Evolutionary conservation across 2,888 invertebrate genomes (phyloP).

Genomic region (Melieria omissa): DNA sequence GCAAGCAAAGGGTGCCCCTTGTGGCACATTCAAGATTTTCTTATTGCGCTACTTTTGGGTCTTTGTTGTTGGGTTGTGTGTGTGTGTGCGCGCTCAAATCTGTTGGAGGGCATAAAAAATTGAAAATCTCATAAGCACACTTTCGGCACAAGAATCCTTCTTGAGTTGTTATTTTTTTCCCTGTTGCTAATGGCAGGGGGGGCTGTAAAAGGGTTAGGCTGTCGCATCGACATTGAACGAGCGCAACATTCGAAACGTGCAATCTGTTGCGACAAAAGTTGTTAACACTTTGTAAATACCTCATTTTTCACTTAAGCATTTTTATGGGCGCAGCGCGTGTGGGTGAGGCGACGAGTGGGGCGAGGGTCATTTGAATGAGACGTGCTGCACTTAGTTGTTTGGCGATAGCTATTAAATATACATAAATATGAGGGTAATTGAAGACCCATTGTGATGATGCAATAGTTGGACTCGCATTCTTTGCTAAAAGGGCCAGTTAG

Average conservation of each 20-base stretch:
- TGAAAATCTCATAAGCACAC: slow-evolving; percentile 62
- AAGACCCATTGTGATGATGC: too few relatives aligned
- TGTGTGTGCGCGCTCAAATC: slow-evolving; percentile 6
- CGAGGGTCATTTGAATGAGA: too few relatives aligned
- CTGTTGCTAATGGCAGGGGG: neutral
- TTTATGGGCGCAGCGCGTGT: neutral
- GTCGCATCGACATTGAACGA: neutral
- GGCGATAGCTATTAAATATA: too few relatives aligned
- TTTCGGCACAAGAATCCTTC: slow-evolving; percentile 50
- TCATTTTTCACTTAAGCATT: slow-evolving; percentile 60
- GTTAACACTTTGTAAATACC: slow-evolving; percentile 64
- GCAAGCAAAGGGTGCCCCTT: slow-evolving; percentile 4
- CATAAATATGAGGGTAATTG: too few relatives aligned
- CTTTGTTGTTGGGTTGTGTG: slow-evolving; percentile 1
- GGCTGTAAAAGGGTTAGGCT: neutral
- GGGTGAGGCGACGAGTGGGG: too few relatives aligned
- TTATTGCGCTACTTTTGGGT: slow-evolving; percentile 9
- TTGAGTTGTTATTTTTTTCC: too few relatives aligned
- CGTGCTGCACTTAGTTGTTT: too few relatives aligned
- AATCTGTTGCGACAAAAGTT: slow-evolving; percentile 52
- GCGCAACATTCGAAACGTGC: slow-evolving; percentile 23
- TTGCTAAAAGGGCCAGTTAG: too few relatives aligned
- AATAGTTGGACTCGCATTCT: too few relatives aligned
- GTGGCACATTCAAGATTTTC: neutral
- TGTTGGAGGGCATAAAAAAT: slow-evolving; percentile 55